Evolutionary conservation across 2,113 vertebrate genomes (phyloP).

Genomic region (Uropsilus gracilis): DNA sequence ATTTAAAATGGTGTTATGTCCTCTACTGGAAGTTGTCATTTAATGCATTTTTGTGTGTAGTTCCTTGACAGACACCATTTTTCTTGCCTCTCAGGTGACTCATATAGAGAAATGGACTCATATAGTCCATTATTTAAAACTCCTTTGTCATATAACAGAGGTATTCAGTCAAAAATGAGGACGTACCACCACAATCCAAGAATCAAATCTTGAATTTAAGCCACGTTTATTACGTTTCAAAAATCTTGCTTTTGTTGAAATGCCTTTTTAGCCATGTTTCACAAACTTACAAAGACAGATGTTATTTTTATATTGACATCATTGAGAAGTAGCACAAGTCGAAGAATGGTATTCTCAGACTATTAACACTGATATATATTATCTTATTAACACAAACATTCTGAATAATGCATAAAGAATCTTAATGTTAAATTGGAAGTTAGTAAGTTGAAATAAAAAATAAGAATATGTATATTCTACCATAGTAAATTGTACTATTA

Average conservation of each 20-base stretch:
- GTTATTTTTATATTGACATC: constrained; percentile 45
- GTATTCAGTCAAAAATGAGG: constrained; percentile 82
- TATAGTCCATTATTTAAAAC: constrained; percentile 81
- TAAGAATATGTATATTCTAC: neutral
- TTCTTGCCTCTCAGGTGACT: constrained; percentile 84
- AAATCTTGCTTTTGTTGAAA: neutral
- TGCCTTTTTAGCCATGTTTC: neutral
- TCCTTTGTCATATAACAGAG: constrained; percentile 78
- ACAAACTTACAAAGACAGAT: constrained; percentile 12
- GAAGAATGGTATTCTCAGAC: constrained; percentile 13
- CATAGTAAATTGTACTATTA: neutral
- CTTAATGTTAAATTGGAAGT: neutral
- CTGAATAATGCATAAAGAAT: constrained; percentile 31
- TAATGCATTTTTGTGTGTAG: constrained; percentile 84
- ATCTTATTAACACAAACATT: constrained; percentile 12
- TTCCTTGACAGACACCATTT: constrained; percentile 83
- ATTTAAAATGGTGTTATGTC: constrained; percentile 41
- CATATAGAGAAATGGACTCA: constrained; percentile 77
- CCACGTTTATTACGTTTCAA: constrained; percentile 46
- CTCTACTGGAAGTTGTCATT: constrained; percentile 71
- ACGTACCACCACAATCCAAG: constrained; percentile 74
- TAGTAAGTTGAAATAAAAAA: neutral
- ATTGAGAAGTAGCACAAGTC: neutral
- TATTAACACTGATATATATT: constrained; percentile 41
- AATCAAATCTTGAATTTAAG: constrained; percentile 41